Base-by-base conservation (phyloP, 1,140 invertebrate species). In the Grapholita molesta region DNA sequence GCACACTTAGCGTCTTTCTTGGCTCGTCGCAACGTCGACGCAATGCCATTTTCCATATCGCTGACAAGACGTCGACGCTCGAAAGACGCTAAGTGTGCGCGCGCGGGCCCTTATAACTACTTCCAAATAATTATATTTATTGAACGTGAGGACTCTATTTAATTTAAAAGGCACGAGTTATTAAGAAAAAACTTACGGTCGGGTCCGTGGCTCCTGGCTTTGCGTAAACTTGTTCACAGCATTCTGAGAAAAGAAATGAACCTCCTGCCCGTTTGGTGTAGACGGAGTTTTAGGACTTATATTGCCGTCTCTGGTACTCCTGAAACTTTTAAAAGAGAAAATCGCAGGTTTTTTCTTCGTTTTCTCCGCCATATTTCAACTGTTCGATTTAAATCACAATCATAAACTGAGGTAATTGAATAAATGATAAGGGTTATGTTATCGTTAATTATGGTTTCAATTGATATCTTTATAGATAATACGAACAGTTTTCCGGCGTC, bases 281-380 rank as follows among this genome's bases (percentile, higher is more conserved):
- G 55, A 15, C 1, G 55, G 55, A 11, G 55, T 61, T 12, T 21
- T 61, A 21, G 55, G 55, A 3, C 55, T 61, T 4, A 77, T 72
- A 28, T 79, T 75, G 53, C 48, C 70, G 18, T 70, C 64, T 12
- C 79, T 83, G 42, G 83, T 78, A 67, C 84, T 84, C 23, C 84
- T 83, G 80, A 80, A 86, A 30, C 85, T 71, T 61, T 85, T 91
- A 21, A 88, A 68, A 30, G 70, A 83, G 70, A 90, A 88, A 64
- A 91, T 85, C 7, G 77, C 73, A 2, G 77, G 76, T 21, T 83
- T 88, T 38, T 88, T 90, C 66, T 85, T 91, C 9, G 83, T 66
- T 70, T 86, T 91, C 21, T 91, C 86, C 35, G 83, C 77, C 89
- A 91, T 90, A 28, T 71, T 73, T 15, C 32, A 42, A 68, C 69